Base-by-base conservation (phyloP, 1,140 invertebrate species). In the Parasteatoda tepidariorum region DNA sequence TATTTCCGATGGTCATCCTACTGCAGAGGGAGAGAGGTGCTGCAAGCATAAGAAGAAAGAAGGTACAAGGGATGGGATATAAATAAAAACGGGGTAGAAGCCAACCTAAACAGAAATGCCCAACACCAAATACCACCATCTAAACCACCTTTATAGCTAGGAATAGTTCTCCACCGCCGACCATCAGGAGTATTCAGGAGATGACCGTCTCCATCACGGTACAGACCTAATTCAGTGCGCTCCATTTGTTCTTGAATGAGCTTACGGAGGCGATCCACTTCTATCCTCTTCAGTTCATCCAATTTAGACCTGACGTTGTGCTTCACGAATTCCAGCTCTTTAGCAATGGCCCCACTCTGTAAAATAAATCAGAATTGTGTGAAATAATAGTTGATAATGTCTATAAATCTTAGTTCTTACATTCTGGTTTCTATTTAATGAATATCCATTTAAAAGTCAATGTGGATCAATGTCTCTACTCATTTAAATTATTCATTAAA, bases 271-370 rank as follows among this genome's bases (percentile, higher is more conserved):
- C 92, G 88, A 64, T 96, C 93, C 59, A 99, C 86, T 91, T 99
- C 97, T 34, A 92, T 91, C 66, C 97, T 90, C 89, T 99, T 99
- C 22, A 98, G 91, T 90, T 99, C 97, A 89, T 99, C 97, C 26
- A 99, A 89, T 89, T 94, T 94, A 2, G 93, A 93, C 85, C 97
- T 92, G 0, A 98, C 92, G 87, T 95, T 92, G 88, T 97, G 96
- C 88, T 93, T 93, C 0, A 98, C 95, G 88, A 95, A 95, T 86
- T 98, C 94, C 78, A 99, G 89, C 86, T 98, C 94, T 73, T 94
- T 91, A 0, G 97, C 95, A 85, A 99, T 97, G 88, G 96, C 95
- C 3, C 97, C 97, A 87, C 92, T 94, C 94, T 96, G 87, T 24
- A 88, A 86, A 34, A 22, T 34, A 33, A 66, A 66, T n/a, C n/a